Evolutionary conservation across 2,888 invertebrate genomes (phyloP), one percentile per base, ranked within the genome.

Genomic region (Thelaira solivaga): DNA sequence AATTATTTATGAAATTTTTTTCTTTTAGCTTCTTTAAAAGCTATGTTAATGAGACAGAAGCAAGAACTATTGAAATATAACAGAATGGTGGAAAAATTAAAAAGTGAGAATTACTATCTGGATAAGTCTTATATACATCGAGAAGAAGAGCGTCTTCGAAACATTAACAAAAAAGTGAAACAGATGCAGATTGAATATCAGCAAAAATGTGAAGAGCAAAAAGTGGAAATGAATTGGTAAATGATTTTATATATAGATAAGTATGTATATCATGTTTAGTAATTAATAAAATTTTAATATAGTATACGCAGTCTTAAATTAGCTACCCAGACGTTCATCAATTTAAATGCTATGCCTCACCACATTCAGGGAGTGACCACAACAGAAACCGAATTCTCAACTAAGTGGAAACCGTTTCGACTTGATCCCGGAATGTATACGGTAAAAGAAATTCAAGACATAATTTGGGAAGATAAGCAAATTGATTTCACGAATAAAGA

Each of bases 361-460:
- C 34, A 24, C 10, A 62, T 77, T 39, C 76, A 79, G 11, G 81
- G 81, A 2, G 76, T 80, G 13, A 49, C 26, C 6, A 7, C 76
- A 39, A 31, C 22, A 39, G 69, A 73, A 18, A 73, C 20, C 4
- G 43, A 69, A 13, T 36, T 59, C 7, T 34, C 43, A 3, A 53
- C 22, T 11, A 59, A 69, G 8, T 81, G 80, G 79, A 71, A 41
- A 20, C 76, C 81, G 4, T 79, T 81, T 65, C 43, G 62, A 16
- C 39, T 80, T 67, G 74, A 75, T 16, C 55, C 67, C 1, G 29
- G 43, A 18, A 55, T 41, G n/a, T 62, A 80, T 41, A 73, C 80
- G 2, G 62, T 64, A 34, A 55, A 76, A 34, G 73, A 80, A 62
- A 41, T 74, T 2, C 43, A 45, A 53, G 13, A 47, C 7, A 39